Base-by-base conservation (phyloP, 2,113 vertebrate species). In the Coturnix japonica region DNA sequence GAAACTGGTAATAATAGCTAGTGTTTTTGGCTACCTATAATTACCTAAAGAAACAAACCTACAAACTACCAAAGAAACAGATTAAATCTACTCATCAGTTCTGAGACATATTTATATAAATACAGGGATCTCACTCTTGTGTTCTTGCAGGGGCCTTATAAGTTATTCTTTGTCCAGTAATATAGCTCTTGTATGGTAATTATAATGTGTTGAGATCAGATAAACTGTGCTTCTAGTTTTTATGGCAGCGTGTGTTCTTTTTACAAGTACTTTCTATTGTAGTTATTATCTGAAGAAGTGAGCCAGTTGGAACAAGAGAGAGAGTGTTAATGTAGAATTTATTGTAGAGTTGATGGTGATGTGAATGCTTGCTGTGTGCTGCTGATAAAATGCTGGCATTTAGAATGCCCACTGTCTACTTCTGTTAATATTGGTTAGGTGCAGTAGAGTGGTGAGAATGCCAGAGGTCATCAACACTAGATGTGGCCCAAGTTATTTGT, bases 351-450 rank as follows among this genome's bases (percentile, higher is more conserved):
- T 63, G 59, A 12, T 69, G 59, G 59, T 89, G 79, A 35, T 28
- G 41, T 28, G 41, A 70, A 25, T 25, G 47, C 31, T 78, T 16
- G 13, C 35, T 51, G 9, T 4, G 33, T 4, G 33, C 44, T 65
- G 46, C 37, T 4, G 2, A 49, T 44, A 28, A 87, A 44, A 57
- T 25, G 7, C 73, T 26, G 64, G 18, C 28, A 49, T 46, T 74
- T 25, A 17, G 33, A 59, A 26, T 7, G 31, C 0, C 0, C 0
- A 0, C 37, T 67, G 86, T 69, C 70, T 75, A 1, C 28, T 57
- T 51, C 43, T 57, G 47, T 60, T 57, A n/a, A 18, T 63, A 37
- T 80, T n/a, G 33, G n/a, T 44, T 25, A 39, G 69, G 47, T 17
- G 6, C 26, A 2, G 5, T 14, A 15, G 4, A 76, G 30, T 28